phyloP scores from a whole-genome alignment of 2,797 vertebrate genomes.

The Coracias cyanogaster region DNA sequence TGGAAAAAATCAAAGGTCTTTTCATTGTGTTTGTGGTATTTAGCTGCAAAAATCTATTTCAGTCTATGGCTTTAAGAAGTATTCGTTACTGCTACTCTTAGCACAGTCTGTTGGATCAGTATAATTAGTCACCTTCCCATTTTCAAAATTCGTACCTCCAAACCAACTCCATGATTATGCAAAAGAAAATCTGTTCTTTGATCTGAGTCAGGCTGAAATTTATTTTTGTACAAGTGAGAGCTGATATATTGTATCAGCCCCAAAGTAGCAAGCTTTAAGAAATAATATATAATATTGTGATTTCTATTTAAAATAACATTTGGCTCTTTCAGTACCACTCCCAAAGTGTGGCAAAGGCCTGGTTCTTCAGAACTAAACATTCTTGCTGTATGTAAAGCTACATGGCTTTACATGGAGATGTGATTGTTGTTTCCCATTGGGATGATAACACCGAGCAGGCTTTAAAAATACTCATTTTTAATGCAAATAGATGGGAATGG shows the following conservation, averaged over 20 bases:
- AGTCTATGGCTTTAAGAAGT: background rate
- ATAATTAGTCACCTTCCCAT: background rate
- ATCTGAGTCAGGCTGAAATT: background rate
- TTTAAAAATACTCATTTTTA: background rate
- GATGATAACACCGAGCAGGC: background rate
- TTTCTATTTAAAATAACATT: background rate
- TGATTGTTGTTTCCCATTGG: accelerated
- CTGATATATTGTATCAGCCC: background rate
- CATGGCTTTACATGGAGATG: background rate
- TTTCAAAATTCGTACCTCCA: background rate
- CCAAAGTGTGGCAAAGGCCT: background rate
- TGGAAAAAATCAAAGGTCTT: background rate
- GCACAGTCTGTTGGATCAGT: background rate
- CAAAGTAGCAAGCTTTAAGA: background rate
- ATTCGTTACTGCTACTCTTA: background rate
- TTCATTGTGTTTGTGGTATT: background rate
- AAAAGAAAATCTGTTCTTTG: background rate
- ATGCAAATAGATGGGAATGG: background rate
- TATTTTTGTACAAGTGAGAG: background rate
- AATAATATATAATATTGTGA: background rate
- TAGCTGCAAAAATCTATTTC: background rate
- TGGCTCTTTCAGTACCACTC: background rate
- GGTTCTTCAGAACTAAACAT: background rate
- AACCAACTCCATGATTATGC: background rate
- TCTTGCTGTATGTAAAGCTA: background rate